Evolutionary conservation across 2,888 invertebrate genomes (phyloP).

Genomic region (Thereva unica): DNA sequence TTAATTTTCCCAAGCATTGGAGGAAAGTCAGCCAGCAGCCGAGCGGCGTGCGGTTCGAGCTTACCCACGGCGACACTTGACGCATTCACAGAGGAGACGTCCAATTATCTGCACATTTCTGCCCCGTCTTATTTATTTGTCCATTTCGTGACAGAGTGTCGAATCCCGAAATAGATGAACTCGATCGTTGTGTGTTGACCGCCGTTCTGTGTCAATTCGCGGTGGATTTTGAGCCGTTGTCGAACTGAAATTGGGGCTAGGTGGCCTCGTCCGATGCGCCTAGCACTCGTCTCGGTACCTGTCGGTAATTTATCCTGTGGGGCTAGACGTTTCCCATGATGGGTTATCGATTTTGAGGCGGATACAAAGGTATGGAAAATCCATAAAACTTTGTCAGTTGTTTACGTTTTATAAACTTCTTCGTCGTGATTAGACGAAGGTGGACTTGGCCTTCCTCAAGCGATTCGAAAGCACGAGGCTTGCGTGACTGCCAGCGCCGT

Average conservation of each 20-base stretch:
- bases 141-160: too few relatives aligned
- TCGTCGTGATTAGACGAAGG: conserved; percentile 12
- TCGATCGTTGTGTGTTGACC: conserved; percentile 24
- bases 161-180: conserved; percentile 18
- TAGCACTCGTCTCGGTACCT: too few relatives aligned
- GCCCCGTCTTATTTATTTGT: too few relatives aligned
- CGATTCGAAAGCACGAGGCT: conserved; percentile 8
- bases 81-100: too few relatives aligned
- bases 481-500: conserved; percentile 12
- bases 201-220: background rate
- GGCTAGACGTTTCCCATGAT: conserved; percentile 1
- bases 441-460: conserved; percentile 35
- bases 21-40: too few relatives aligned
- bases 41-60: too few relatives aligned
- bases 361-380: conserved; percentile 34
- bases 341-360: conserved; percentile 15
- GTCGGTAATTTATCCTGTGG: too few relatives aligned
- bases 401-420: conserved; percentile 28
- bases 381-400: conserved; percentile 20
- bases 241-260: too few relatives aligned
- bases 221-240: too few relatives aligned
- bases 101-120: too few relatives aligned
- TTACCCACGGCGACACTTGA: too few relatives aligned
- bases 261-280: too few relatives aligned
- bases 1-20: conserved; percentile 20